Evolutionary conservation across 2,113 vertebrate species (phyloP).

Genomic region (Sylvia atricapilla): DNA sequence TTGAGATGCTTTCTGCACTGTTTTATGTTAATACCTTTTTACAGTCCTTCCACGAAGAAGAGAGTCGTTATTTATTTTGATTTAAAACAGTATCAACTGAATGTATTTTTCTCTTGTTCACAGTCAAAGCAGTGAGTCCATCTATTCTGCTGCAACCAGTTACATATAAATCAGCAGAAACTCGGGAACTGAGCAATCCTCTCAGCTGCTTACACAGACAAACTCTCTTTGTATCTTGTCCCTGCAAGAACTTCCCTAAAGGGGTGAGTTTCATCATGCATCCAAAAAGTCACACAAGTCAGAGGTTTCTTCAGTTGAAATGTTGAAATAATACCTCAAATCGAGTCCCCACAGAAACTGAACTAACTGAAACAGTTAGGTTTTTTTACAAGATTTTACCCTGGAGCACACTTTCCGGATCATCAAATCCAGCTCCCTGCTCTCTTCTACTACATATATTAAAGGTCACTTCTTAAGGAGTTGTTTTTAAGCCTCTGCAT

Average conservation of each 20-base stretch:
- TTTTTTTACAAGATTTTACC: neutral
- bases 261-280: neutral
- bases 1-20: neutral
- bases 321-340: constrained; percentile 4
- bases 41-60: neutral
- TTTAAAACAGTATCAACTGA: neutral
- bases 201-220: neutral
- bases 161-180: neutral
- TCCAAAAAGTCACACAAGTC: neutral
- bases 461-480: neutral
- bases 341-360: neutral
- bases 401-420: neutral
- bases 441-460: neutral
- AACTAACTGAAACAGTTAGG: neutral
- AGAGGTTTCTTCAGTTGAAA: constrained; percentile 6
- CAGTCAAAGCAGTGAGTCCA: neutral
- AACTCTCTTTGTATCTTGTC: neutral
- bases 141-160: neutral
- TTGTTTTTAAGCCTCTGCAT: neutral
- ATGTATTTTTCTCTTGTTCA: neutral
- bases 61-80: neutral
- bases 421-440: neutral
- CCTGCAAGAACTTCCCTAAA: constrained; percentile 10
- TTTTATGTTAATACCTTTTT: neutral
- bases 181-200: accelerated